phyloP scores from a whole-genome alignment of 2,888 invertebrate species.

The Microctonus aethiopoides region DNA sequence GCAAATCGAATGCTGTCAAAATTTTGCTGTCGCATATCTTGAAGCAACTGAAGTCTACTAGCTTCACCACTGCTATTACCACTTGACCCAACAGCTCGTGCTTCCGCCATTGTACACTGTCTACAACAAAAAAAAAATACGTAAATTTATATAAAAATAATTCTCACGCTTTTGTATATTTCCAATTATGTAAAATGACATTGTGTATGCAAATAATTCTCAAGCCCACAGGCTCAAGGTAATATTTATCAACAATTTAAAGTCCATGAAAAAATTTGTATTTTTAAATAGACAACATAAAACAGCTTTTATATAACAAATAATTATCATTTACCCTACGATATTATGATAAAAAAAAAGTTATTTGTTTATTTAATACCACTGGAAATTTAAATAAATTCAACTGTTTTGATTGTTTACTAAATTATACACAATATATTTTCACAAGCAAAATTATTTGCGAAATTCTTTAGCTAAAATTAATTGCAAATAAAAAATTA shows the following conservation, averaged over 20 bases:
- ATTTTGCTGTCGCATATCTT: conserved; percentile 90
- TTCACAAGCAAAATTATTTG: no score
- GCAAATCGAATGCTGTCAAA: conserved; percentile 97
- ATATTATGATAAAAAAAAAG: no score
- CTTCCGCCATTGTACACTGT: conserved; percentile 54
- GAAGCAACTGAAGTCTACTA: conserved; percentile 78
- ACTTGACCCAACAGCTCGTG: conserved; percentile 52
- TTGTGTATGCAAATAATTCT: background rate
- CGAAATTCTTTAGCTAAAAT: no score
- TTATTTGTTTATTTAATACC: no score
- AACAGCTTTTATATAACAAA: no score
- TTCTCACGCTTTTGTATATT: background rate
- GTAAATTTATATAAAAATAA: background rate
- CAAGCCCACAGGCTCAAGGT: background rate
- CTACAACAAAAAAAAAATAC: background rate
- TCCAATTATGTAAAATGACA: background rate
- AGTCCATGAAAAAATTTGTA: background rate
- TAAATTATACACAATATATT: no score
- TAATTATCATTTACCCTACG: no score
- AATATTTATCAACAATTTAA: background rate
- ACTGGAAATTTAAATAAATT: no score
- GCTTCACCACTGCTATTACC: conserved; percentile 58
- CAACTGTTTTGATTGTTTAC: no score
- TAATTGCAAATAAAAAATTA: no score
- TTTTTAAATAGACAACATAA: background rate